phyloP scores from a whole-genome alignment of 2,888 invertebrate species.

The Phengaris alcon region DNA sequence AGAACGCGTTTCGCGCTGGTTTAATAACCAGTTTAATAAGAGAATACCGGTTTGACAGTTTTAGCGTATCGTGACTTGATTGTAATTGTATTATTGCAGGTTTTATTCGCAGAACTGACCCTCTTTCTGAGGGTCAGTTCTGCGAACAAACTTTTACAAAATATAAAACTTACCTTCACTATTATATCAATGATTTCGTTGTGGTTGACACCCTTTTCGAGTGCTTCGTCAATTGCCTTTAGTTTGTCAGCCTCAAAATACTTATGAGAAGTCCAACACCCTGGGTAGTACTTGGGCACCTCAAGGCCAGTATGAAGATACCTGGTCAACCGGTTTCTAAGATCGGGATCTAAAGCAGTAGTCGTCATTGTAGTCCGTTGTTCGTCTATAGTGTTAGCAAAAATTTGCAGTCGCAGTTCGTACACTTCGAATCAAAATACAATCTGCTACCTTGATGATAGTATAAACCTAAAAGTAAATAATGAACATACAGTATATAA shows the following conservation, averaged over 20 bases:
- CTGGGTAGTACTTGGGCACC: conserved; percentile 76
- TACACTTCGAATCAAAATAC: conserved; percentile 42
- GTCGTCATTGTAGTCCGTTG: conserved; percentile 45
- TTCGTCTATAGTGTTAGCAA: conserved; percentile 32
- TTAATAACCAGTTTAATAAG: no score
- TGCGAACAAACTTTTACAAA: no score
- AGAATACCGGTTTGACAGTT: no score
- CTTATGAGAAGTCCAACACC: conserved; percentile 74
- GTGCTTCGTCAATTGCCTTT: conserved; percentile 53
- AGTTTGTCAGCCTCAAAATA: conserved; percentile 70
- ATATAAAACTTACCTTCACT: conserved; percentile 51
- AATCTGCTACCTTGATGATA: conserved; percentile 39
- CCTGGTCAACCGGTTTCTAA: conserved; percentile 65
- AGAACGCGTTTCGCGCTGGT: no score
- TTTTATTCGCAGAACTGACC: no score
- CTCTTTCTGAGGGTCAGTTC: no score
- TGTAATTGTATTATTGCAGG: neutral
- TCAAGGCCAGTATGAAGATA: conserved; percentile 77
- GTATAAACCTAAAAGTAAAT: conserved; percentile 48
- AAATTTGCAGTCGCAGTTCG: conserved; percentile 29
- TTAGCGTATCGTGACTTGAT: conserved; percentile 1
- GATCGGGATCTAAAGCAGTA: conserved; percentile 50
- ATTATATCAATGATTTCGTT: conserved; percentile 59
- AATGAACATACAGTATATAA: conserved; percentile 48
- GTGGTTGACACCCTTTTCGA: conserved; percentile 46